Percentiles rank a stretch among this genome's conserved stretches.
phyloP scores from a whole-genome alignment of 2,797 vertebrate genomes.

The Scomberomorus guttatus region DNA sequence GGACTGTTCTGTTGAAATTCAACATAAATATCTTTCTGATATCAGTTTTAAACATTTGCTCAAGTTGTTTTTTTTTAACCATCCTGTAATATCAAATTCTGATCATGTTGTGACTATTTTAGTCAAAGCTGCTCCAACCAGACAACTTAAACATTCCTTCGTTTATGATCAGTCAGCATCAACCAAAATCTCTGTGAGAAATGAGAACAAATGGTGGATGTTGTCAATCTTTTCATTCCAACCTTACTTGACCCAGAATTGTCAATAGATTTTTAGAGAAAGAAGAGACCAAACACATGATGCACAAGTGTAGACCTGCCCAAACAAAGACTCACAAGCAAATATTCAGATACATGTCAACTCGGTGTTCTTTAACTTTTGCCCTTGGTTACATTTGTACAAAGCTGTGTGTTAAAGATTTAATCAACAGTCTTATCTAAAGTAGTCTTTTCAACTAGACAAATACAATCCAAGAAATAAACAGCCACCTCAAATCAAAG shows the following conservation, averaged over 20 bases:
- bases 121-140: neutral
- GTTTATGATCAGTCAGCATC: neutral
- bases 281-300: neutral
- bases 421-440: neutral
- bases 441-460: neutral
- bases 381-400: neutral
- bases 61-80: neutral
- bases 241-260: neutral
- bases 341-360: no score
- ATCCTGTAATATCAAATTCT: neutral
- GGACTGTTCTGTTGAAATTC: conserved; percentile 15
- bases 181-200: neutral
- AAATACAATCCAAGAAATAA: neutral
- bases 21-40: conserved; percentile 5
- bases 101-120: neutral
- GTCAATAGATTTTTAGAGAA: neutral
- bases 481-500: neutral
- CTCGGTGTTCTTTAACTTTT: neutral
- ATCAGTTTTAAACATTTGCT: neutral
- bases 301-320: neutral
- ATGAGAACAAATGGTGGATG: neutral
- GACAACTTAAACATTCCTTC: neutral
- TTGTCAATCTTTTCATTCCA: neutral
- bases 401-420: neutral
- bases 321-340: no score